Base-by-base conservation (phyloP, 1,140 invertebrate species). In the Rhagoletis zephyria region DNA sequence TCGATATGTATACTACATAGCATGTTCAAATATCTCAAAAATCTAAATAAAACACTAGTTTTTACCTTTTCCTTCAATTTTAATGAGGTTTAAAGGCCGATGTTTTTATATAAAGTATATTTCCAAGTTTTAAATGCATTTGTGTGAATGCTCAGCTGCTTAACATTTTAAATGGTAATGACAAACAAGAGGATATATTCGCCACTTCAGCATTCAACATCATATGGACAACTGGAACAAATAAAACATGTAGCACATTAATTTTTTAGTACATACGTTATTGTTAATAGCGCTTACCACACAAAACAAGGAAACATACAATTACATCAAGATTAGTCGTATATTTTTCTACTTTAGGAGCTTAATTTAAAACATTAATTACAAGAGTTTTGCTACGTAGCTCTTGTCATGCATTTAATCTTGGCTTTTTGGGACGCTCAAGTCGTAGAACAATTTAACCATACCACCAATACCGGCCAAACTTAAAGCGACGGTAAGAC, bases 401-500 rank as follows among this genome's bases (percentile, higher is more conserved):
- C 42, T 45, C 12, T n/a, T 74, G 42, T 74, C 45, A 10, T 10
- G 67, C 40, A 74, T 48, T 45, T 59, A 85, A 19, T 85, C 59
- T 59, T 85, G 81, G 81, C 30, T 85, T 60, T 85, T 7, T 10
- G 91, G 91, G 45, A 92, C 90, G 81, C 91, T 92, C 87, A 92
- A 89, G 0, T 92, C 91, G 85, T 89, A 92, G 90, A 92, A 92
- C 63, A 92, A 89, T 88, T 92, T 92, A 59, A 88, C 88, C 89
- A 92, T 92, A 89, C 93, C 92, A 30, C 90, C 89, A 12, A 94
- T 2, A 1, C 94, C 95, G 74, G 93, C 7, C 7, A 89, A 87
- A 88, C 93, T 93, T 0, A 93, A 42, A 10, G 90, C 88, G 30
- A 94, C 48, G 9, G 95, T 95, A 2, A 93, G 48, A 3, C 89